Percentiles rank a stretch among this genome's conserved stretches.
These are phyloP conservation scores for Penaeus chinensis DNA, from an alignment of 1,140 invertebrate species.

Conservation along the genomic window DNA sequence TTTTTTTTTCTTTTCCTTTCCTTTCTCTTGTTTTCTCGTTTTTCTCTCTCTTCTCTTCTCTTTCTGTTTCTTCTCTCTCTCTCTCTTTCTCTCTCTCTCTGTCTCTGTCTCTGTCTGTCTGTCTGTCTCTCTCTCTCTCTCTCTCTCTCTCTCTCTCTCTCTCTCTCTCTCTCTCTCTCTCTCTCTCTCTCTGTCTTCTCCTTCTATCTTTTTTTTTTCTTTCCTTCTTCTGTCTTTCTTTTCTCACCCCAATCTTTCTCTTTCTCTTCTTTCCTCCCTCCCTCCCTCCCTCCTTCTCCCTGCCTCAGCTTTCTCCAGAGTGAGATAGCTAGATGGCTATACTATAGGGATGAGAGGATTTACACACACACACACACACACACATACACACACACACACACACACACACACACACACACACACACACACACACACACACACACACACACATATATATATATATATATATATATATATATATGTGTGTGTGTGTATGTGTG, in stretches of 20 bases:
- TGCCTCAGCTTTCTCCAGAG: not conserved
- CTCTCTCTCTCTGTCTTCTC: not conserved
- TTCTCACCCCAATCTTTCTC: not conserved
- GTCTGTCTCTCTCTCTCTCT: not conserved
- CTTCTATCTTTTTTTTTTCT: not conserved
- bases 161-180: not conserved
- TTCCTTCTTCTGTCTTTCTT: not conserved
- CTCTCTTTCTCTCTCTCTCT: too few relatives aligned
- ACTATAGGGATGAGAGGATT: too few relatives aligned
- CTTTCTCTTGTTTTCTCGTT: too few relatives aligned
- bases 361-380: too few relatives aligned
- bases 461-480: too few relatives aligned
- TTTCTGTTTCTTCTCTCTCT: not conserved
- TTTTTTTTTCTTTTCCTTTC: not conserved
- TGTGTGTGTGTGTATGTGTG: too few relatives aligned
- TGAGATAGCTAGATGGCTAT: too few relatives aligned
- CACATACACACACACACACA: too few relatives aligned
- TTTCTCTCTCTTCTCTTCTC: slow-evolving; percentile 4
- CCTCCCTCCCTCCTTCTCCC: not conserved
- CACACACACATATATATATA: too few relatives aligned
- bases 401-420: too few relatives aligned
- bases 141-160: not conserved
- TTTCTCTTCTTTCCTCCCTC: not conserved
- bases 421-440: too few relatives aligned
- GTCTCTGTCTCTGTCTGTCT: too few relatives aligned